Evolutionary conservation across 1,140 invertebrate genomes (phyloP).

Genomic region (Drosophila setifemur): DNA sequence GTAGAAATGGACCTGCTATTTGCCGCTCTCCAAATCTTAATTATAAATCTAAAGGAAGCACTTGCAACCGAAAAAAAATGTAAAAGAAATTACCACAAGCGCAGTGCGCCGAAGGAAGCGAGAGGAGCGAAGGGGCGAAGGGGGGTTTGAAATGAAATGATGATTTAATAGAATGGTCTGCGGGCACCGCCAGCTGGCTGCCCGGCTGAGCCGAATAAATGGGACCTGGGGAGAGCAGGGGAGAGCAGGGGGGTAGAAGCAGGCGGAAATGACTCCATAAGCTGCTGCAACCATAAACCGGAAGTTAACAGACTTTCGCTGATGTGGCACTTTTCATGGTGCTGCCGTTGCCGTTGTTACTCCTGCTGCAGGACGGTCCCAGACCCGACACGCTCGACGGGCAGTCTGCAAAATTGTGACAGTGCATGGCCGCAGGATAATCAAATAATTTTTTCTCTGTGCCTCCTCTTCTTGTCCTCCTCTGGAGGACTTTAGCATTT

Average conservation of each 20-base stretch:
- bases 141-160: conserved; percentile 61
- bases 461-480: not conserved
- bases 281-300: conserved; percentile 80
- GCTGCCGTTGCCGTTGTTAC: conserved; percentile 18
- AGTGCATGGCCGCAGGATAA: conserved; percentile 80
- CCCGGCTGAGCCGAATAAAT: conserved; percentile 72
- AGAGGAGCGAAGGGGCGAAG: not conserved
- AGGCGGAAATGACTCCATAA: conserved; percentile 76
- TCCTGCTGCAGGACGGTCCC: conserved; percentile 6
- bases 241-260: conserved; percentile 19
- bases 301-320: conserved; percentile 81
- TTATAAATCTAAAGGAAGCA: conserved; percentile 82
- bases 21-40: conserved; percentile 80
- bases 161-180: conserved; percentile 81
- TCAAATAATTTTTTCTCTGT: conserved; percentile 78
- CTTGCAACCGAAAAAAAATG: conserved; percentile 54
- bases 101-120: conserved; percentile 43
- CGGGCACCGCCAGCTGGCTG: conserved; percentile 74
- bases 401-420: conserved; percentile 78
- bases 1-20: conserved; percentile 47
- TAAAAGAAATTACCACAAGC: conserved; percentile 60
- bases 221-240: conserved; percentile 30
- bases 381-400: conserved; percentile 61
- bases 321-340: conserved; percentile 73
- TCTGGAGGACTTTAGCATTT: conserved; percentile 17